Evolutionary conservation across 2,888 invertebrate species (phyloP).

Genomic region (Drosophila sordidapex): DNA sequence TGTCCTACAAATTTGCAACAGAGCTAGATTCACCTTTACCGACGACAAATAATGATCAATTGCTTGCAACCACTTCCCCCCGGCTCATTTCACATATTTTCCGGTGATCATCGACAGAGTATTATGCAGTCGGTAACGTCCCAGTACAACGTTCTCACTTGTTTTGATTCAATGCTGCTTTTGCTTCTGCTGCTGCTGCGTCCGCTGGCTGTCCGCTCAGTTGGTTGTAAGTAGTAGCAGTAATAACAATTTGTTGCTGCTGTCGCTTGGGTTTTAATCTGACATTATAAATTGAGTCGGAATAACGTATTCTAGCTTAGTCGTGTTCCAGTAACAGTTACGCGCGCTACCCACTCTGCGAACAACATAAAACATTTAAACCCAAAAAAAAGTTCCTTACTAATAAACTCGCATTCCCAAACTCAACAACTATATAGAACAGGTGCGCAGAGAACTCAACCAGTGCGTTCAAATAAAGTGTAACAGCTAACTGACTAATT

Average conservation of each 20-base stretch:
- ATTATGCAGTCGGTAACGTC: background rate
- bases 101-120: background rate
- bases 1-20: background rate
- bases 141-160: slow-evolving; percentile 3
- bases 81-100: background rate
- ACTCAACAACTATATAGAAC: slow-evolving; percentile 15
- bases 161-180: slow-evolving; percentile 24
- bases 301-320: slow-evolving; percentile 82
- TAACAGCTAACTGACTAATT: slow-evolving; percentile 27
- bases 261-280: slow-evolving; percentile 59
- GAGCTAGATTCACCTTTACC: background rate
- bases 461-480: slow-evolving; percentile 3
- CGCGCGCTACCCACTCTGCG: slow-evolving; percentile 64
- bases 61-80: background rate
- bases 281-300: slow-evolving; percentile 84
- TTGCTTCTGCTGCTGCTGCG: slow-evolving; percentile 27
- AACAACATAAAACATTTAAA: background rate
- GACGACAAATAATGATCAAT: background rate
- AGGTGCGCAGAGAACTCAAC: slow-evolving; percentile 40
- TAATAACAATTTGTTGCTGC: slow-evolving; percentile 48
- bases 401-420: background rate
- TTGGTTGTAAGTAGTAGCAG: slow-evolving; percentile 65
- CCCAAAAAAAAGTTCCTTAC: slow-evolving; percentile 5
- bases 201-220: slow-evolving; percentile 37
- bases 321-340: slow-evolving; percentile 83